phyloP scores from a whole-genome alignment of 2,888 invertebrate genomes.

The Lymantria monacha region DNA sequence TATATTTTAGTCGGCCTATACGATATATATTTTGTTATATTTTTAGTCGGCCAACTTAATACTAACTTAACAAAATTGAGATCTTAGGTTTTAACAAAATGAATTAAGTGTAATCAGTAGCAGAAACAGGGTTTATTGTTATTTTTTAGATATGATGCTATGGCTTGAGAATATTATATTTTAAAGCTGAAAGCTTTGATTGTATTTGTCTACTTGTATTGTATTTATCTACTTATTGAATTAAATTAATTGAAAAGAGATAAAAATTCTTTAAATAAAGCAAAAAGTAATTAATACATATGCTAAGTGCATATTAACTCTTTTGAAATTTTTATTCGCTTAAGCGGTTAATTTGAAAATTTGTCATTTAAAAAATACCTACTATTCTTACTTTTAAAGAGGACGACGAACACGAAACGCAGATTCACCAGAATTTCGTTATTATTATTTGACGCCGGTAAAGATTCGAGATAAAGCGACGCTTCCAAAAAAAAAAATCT shows the following conservation, averaged over 20 bases:
- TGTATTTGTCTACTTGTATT: no score
- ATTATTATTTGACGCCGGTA: slow-evolving; percentile 63
- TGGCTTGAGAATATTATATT: no score
- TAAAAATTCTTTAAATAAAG: background rate
- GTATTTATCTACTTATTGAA: no score
- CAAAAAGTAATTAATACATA: background rate
- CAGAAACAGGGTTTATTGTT: no score
- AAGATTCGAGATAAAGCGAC: slow-evolving; percentile 57
- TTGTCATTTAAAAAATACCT: slow-evolving; percentile 52
- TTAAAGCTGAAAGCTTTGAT: no score
- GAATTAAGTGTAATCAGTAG: no score
- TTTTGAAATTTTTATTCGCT: background rate
- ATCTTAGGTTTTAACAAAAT: no score
- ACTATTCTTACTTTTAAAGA: slow-evolving; percentile 44
- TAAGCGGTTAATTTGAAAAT: slow-evolving; percentile 19
- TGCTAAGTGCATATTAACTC: background rate
- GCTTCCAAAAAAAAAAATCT: slow-evolving; percentile 56
- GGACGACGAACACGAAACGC: slow-evolving; percentile 45
- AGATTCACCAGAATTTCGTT: slow-evolving; percentile 67
- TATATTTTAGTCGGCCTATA: no score
- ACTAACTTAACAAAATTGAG: no score
- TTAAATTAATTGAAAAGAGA: background rate
- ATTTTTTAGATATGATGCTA: no score
- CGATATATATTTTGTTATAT: no score
- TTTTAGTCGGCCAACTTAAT: no score